These are phyloP conservation scores for Bemisia tabaci DNA, from an alignment of 1,140 invertebrate species.

Conservation along the genomic window DNA sequence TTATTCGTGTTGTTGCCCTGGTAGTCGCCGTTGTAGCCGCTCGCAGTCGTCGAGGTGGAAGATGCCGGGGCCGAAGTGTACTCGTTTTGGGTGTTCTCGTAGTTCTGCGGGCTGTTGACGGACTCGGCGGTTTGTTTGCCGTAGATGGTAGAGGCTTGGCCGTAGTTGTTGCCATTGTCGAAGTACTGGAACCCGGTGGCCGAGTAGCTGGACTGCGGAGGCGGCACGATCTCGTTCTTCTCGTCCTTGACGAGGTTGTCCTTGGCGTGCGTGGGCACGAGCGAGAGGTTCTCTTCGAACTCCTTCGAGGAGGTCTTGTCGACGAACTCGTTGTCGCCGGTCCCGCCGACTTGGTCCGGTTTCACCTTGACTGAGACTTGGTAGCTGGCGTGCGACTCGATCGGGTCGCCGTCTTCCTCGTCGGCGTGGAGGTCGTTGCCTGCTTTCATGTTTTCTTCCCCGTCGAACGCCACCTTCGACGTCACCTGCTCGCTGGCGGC, in stretches of 20 bases:
- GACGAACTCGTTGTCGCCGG: not conserved
- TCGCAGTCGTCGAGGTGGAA: not conserved
- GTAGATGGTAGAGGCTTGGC: not conserved
- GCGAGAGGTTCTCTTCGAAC: not conserved
- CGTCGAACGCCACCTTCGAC: constrained; percentile 33
- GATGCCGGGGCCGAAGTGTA: not conserved
- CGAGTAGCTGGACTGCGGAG: not conserved
- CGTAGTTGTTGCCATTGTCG: not conserved
- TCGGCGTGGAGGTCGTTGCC: not conserved
- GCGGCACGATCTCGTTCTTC: not conserved
- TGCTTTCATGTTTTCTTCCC: not conserved
- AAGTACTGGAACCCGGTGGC: not conserved
- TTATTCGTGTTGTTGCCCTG: not conserved
- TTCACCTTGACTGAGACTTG: constrained; percentile 53
- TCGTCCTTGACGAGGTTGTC: not conserved
- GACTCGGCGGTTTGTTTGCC: not conserved
- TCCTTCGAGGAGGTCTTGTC: not conserved
- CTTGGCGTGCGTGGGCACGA: not conserved
- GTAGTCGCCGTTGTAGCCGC: not conserved
- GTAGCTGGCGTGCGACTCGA: constrained; percentile 44
- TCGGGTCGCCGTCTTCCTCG: constrained; percentile 34
- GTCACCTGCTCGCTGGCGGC: constrained; percentile 37
- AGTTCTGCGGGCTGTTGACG: not conserved
- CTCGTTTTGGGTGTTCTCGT: not conserved
- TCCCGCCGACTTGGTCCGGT: constrained; percentile 35